phyloP scores from a whole-genome alignment of 2,113 vertebrate genomes.

The Muntiacus muntjak region DNA sequence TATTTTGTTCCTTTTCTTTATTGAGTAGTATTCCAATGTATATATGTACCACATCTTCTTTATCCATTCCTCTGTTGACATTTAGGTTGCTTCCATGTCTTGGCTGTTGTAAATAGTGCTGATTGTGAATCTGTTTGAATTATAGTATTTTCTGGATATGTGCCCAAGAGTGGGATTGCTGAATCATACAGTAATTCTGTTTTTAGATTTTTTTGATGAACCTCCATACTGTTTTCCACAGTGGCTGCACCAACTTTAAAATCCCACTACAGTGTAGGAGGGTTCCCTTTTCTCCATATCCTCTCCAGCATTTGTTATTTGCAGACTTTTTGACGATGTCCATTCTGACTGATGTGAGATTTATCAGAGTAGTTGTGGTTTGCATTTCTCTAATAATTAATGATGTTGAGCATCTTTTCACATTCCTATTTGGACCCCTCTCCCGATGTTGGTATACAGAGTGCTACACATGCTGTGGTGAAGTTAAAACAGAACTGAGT shows the following conservation, averaged over 20 bases:
- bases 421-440: background rate
- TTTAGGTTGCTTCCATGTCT: background rate
- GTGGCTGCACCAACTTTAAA: background rate
- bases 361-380: background rate
- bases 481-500: background rate
- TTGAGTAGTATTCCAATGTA: background rate
- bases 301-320: background rate
- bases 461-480: background rate
- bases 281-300: background rate
- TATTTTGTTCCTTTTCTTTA: background rate
- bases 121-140: background rate
- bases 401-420: background rate
- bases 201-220: background rate
- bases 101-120: background rate
- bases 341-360: background rate
- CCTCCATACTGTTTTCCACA: background rate
- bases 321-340: background rate
- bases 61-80: background rate
- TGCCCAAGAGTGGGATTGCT: background rate
- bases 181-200: background rate
- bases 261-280: background rate
- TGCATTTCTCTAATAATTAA: background rate
- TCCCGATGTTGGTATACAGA: background rate
- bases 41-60: background rate
- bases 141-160: background rate